Conservation (phyloP, 2,888 invertebrate genomes). For the Oscheius sp. region DNA sequence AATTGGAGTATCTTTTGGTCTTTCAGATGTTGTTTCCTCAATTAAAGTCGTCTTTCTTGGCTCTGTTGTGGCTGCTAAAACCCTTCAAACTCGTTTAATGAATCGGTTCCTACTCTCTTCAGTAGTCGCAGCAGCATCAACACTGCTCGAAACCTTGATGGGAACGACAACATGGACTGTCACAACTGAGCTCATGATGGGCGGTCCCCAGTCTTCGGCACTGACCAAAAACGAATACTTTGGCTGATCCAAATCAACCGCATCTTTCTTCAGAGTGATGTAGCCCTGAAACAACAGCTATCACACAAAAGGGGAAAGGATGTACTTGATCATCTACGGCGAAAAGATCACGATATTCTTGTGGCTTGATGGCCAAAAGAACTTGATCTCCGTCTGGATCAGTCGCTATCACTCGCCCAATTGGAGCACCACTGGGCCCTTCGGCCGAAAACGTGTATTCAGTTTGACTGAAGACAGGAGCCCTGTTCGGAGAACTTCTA, state of each 20-base stretch:
- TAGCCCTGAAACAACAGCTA: slow-evolving; percentile 28
- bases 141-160: background rate
- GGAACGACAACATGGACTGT: slow-evolving; percentile 48
- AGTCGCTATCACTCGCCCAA: slow-evolving; percentile 47
- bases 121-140: background rate
- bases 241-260: slow-evolving; percentile 40
- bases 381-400: slow-evolving; percentile 52
- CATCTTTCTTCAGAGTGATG: slow-evolving; percentile 22
- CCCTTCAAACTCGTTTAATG: no score
- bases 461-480: slow-evolving; percentile 29
- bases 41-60: background rate
- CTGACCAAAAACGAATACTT: slow-evolving; percentile 53
- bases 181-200: slow-evolving; percentile 48
- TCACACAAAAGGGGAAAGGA: background rate
- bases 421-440: slow-evolving; percentile 17
- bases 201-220: slow-evolving; percentile 52
- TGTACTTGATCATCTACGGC: slow-evolving; percentile 50
- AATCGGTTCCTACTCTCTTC: slow-evolving; percentile 2
- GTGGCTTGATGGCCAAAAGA: slow-evolving; percentile 55
- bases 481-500: slow-evolving; percentile 17
- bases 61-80: background rate
- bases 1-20: slow-evolving; percentile 21
- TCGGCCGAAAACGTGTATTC: slow-evolving; percentile 38
- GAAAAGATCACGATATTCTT: slow-evolving; percentile 63
- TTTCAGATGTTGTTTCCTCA: background rate